Conservation (phyloP, 2,113 vertebrate species). For the Hippocampus abdominalis region DNA sequence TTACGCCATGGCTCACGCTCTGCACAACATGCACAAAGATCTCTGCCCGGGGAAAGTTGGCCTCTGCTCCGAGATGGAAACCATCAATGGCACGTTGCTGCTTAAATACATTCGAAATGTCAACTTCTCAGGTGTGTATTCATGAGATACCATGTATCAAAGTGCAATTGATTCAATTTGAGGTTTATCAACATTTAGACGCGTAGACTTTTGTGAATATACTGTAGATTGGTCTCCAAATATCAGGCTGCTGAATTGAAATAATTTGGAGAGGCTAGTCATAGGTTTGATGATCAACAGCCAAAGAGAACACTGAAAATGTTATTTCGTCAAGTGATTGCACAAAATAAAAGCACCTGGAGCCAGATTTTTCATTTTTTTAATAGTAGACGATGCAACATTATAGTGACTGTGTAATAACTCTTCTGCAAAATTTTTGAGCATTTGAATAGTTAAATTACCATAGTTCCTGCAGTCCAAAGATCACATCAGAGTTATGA, state of each 20-base stretch:
- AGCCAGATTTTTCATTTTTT: too few relatives aligned
- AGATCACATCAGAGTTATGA: too few relatives aligned
- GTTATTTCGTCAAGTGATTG: slow-evolving; percentile 37
- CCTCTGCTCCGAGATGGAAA: slow-evolving; percentile 87
- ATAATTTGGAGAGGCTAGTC: slow-evolving; percentile 29
- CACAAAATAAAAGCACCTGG: too few relatives aligned
- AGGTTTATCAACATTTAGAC: slow-evolving; percentile 1
- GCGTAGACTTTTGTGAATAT: slow-evolving; percentile 12
- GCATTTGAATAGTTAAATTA: not conserved
- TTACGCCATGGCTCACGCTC: slow-evolving; percentile 89
- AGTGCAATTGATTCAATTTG: not conserved
- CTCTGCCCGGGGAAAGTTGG: slow-evolving; percentile 87
- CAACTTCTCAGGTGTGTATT: slow-evolving; percentile 88
- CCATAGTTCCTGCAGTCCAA: not conserved
- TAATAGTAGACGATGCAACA: too few relatives aligned
- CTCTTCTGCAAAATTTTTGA: too few relatives aligned
- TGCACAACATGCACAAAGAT: slow-evolving; percentile 91
- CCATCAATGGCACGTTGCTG: slow-evolving; percentile 84
- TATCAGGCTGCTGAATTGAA: slow-evolving; percentile 35
- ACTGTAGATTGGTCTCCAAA: slow-evolving; percentile 25
- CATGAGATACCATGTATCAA: not conserved
- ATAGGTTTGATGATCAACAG: slow-evolving; percentile 34
- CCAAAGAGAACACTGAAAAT: slow-evolving; percentile 26
- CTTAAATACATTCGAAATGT: slow-evolving; percentile 91
- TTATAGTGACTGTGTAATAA: too few relatives aligned